These are phyloP conservation scores for Callaeas wilsoni DNA, from an alignment of 2,113 vertebrate species.

Conservation along the genomic window DNA sequence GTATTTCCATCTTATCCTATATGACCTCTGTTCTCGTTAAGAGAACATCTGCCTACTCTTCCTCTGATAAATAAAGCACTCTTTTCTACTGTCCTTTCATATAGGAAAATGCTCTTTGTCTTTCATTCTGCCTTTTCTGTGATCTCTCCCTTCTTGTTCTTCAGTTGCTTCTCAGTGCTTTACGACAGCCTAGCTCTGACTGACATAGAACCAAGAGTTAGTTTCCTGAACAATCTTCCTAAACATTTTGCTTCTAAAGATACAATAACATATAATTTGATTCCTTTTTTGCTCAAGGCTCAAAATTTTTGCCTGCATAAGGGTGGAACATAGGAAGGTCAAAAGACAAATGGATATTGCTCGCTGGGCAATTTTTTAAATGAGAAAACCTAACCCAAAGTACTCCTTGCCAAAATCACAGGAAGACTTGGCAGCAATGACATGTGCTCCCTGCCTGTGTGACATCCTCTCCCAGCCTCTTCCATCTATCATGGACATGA, in stretches of 20 bases:
- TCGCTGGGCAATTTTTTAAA: not conserved
- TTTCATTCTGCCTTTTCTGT: not conserved
- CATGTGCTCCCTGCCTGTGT: not conserved
- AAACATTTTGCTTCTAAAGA: constrained; percentile 4
- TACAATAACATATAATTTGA: not conserved
- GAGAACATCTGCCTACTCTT: not conserved
- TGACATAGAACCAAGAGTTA: not conserved
- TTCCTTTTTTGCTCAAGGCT: not conserved
- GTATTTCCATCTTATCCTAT: not conserved
- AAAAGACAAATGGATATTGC: not conserved
- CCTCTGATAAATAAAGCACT: not conserved
- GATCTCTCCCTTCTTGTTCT: not conserved
- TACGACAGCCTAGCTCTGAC: not conserved
- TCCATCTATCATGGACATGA: not conserved
- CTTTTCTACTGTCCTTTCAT: not conserved
- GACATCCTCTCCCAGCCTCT: not conserved
- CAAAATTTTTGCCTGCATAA: not conserved
- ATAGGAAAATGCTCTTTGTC: not conserved
- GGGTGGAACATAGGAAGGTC: not conserved
- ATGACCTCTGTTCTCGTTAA: not conserved
- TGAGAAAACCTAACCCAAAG: not conserved
- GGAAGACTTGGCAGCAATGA: not conserved
- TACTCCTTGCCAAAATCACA: not conserved
- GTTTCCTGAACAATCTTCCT: not conserved
- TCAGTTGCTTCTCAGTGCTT: not conserved